Base-by-base conservation (phyloP, 1,140 invertebrate species). In the Sitodiplosis mosellana region DNA sequence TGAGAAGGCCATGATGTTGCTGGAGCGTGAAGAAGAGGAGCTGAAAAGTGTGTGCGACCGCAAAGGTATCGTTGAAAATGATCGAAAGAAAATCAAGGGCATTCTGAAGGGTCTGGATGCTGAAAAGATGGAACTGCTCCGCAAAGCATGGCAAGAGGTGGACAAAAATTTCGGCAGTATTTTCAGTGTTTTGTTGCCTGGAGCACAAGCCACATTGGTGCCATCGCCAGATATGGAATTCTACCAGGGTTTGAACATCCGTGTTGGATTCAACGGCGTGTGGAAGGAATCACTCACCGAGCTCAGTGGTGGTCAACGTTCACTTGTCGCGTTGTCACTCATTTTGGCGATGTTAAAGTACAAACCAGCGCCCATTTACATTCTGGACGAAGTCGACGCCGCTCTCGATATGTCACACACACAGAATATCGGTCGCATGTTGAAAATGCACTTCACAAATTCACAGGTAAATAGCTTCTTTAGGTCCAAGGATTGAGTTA, bases 321-420 rank as follows among this genome's bases (percentile, higher is more conserved):
- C 94, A 2, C 71, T 99, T 17, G 92, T 98, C 20, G 95, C 95
- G 1, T 69, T 99, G 19, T 97, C 95, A 2, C 73, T 99, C 7
- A 93, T 99, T 53, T 72, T 99, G 51, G 86, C 95, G 20, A 87
- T 99, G 82, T 68, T 99, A 50, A 73, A 92, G 48, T 99, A 95
- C 67, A 95, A 95, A 59, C 95, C 96, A 5, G 96, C 96, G 12
- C 96, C 95, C 1, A 71, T 99, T 11, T 99, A 99, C 61, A 98
- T 99, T 66, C 72, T 99, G 55, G 96, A 99, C 64, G 95, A 99
- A 72, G 90, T 99, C 41, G 96, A 99, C 67, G 93, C 96, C 6
- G 96, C 96, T 4, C 69, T 99, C 2, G 96, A 99, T 72, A 75
- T 98, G 19, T 94, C 88, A 1, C 96, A 99, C 64, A 99, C 96